Base-by-base conservation (phyloP, 2,797 vertebrate genomes). In the Sebastes oblongus region DNA sequence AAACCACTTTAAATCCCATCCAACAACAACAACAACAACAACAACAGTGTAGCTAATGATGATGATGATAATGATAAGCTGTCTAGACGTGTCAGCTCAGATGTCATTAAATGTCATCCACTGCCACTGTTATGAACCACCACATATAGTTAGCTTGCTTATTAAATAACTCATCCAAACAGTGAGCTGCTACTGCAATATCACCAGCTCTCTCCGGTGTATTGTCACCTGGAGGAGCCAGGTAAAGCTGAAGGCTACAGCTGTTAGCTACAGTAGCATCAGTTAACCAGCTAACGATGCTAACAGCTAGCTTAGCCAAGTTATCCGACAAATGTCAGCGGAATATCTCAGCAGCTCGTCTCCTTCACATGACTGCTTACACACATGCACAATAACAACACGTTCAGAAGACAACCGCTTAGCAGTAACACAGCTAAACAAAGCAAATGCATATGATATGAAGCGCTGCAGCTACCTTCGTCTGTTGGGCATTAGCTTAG, bases 301-400 rank as follows among this genome's bases (percentile, higher is more conserved):
- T 91, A 92, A 39, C 56, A 52, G 80, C 78, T 90, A 91, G 69
- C 69, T 78, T 90, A 91, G 69, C 67, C 42, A 24, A 52, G 50
- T 79, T 89, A 90, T 82, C 81, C 81, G 74, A 75, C 87, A 91
- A 90, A 85, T 90, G 70, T 85, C 83, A 79, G 71, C 74, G 84
- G 67, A 59, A 68, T 81, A 77, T 67, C 30, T 77, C 14, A 6
- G 75, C 13, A 67, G 18, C 72, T 46, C 9, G 24, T 62, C 20
- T 6, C 36, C 16, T 13, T 54, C 0, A 12, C 11, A 1, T 4
- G 5, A n/a, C 3, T 12, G 5, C 13, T 60, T 52, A 29, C 52
- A 10, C 11, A 73, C 1, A 11, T 29, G 5, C 14, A 46, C 52
- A 13, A 8, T 6, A 24, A 11, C 32, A 3, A 39, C 6, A 29